Conservation (phyloP, 2,797 vertebrate species). For the Otolemur crassicaudatus region DNA sequence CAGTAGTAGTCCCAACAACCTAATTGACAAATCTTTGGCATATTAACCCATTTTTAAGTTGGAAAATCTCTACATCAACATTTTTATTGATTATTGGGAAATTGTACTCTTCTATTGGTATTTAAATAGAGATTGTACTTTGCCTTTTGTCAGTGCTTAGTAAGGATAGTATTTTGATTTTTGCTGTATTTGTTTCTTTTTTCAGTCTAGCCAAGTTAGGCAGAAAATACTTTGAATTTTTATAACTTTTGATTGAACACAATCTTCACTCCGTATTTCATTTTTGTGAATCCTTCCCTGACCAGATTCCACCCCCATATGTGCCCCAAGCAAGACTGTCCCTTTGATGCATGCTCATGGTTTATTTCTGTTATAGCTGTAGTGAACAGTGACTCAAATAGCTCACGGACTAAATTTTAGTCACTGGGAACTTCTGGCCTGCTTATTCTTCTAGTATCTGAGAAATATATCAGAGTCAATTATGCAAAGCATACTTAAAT, state of each 20-base stretch:
- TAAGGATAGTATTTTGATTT: conserved; percentile 22
- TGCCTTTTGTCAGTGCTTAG: conserved; percentile 32
- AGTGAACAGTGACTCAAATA: background rate
- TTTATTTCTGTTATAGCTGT: background rate
- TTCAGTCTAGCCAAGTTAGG: background rate
- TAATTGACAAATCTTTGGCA: conserved; percentile 9
- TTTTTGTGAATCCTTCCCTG: conserved; percentile 31
- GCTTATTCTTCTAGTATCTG: background rate
- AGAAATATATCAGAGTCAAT: background rate
- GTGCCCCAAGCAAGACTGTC: background rate
- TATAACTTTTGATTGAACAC: conserved; percentile 27
- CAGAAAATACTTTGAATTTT: background rate
- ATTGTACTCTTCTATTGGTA: conserved; percentile 22
- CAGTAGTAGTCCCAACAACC: background rate
- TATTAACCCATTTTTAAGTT: conserved; percentile 54
- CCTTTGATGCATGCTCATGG: background rate
- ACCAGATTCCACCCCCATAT: background rate
- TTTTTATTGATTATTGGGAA: conserved; percentile 24
- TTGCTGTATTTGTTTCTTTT: background rate
- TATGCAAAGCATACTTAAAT: background rate
- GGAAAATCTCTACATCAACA: background rate
- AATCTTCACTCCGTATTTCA: background rate
- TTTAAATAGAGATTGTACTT: conserved; percentile 43
- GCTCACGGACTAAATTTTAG: conserved; percentile 11
- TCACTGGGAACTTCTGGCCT: background rate